Conservation (phyloP, 1,140 invertebrate genomes). For the Aphaenogaster ashmeadi region DNA sequence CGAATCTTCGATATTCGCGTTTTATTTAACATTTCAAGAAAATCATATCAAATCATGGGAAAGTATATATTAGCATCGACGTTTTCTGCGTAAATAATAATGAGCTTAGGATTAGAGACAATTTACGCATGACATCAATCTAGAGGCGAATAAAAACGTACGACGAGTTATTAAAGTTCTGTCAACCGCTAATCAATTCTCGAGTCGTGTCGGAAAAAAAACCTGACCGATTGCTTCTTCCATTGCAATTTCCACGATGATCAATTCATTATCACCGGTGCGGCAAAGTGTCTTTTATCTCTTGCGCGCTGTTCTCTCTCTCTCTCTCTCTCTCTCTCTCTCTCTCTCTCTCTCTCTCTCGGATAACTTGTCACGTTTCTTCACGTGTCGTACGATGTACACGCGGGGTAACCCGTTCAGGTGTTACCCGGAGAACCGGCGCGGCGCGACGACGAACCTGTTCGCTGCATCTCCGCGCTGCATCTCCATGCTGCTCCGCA, state of each 20-base stretch:
- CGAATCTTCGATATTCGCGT: not conserved
- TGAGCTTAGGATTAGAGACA: not conserved
- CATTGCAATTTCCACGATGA: constrained; percentile 33
- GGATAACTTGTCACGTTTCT: constrained; percentile 65
- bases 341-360: not conserved
- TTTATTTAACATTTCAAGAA: constrained; percentile 1
- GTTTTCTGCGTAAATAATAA: not conserved
- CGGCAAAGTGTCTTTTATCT: constrained; percentile 14
- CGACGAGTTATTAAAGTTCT: not conserved
- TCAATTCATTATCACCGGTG: constrained; percentile 48
- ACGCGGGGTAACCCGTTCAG: constrained; percentile 65
- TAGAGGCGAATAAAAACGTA: not conserved
- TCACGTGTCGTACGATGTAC: constrained; percentile 60
- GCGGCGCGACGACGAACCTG: constrained; percentile 69
- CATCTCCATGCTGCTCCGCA: constrained; percentile 55
- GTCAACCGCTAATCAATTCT: not conserved
- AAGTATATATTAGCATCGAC: not conserved
- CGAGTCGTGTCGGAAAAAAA: not conserved
- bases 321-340: constrained; percentile 14
- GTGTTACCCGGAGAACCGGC: constrained; percentile 52
- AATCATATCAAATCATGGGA: not conserved
- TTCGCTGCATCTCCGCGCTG: constrained; percentile 50
- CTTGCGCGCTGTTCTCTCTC: not conserved
- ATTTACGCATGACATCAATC: not conserved
- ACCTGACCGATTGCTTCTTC: not conserved